Base-by-base conservation (phyloP, 2,797 vertebrate genomes). In the Emys orbicularis region DNA sequence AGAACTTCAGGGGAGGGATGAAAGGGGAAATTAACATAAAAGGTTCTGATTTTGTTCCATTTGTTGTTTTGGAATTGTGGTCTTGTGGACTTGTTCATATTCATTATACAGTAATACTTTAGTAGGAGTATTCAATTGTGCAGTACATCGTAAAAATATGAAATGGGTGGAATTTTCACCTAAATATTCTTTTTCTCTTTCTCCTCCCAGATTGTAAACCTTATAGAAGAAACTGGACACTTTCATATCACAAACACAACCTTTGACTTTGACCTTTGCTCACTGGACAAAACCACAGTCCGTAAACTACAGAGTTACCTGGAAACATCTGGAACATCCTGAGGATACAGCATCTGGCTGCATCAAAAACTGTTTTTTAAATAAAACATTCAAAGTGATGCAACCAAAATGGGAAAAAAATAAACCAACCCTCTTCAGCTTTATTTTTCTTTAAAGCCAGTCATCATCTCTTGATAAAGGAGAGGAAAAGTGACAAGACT, bases 191-290 rank as follows among this genome's bases (percentile, higher is more conserved):
- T 31, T 92, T 88, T 89, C 27, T 76, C 53, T 79, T 61, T 86
- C 65, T 2, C 95, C 96, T 94, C 95, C 95, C 98, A 99, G 99
- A 99, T 99, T 57, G 99, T 99, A 96, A 99, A 99, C 98, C 99
- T 99, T 86, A 99, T 99, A 95, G 99, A 99, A 98, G 99, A 99
- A 98, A 99, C 99, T n/a, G 99, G 99, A 98, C 99, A 99, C 98
- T 99, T 99, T 98, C 99, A 99, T 98, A 99, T 99, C 98, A 99
- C 99, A 96, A 99, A 99, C 98, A 99, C 99, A 97, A 99, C 99
- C 68, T 99, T 99, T 99, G 99, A 99, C 98, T 99, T 99, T 98
- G 99, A 99, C 97, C 99, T 99, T 97, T 99, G 99, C 98, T 99
- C 99, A 37, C 98, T 99, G 98, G 99, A 99, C 98, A 99, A 99